Base-by-base conservation (phyloP, 64 coral and sea anemone species). In the Montipora capricornis region DNA sequence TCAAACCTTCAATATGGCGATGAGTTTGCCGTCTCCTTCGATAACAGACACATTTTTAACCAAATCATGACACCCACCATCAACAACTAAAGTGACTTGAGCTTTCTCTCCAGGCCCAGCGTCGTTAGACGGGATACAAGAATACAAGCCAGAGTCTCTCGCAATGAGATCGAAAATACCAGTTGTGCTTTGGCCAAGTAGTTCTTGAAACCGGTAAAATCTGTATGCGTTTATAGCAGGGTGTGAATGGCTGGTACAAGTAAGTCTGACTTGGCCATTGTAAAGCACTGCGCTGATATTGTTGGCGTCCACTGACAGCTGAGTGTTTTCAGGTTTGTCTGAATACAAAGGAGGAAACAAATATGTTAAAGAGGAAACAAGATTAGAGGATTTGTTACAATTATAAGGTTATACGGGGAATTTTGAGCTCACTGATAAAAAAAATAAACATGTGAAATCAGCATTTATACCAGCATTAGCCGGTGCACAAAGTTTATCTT, bases 311-410 rank as follows among this genome's bases (percentile, higher is more conserved):
- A 50, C 45, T 49, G 15, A 15, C 11, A 78, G 15, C 46, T 78
- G 76, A 6, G 76, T 78, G 16, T 78, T 49, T 49, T 78, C 76
- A 52, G 76, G 76, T n/a, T 78, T 78, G 47, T 78, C 76, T 78
- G 16, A 49, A 19, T 67, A 67, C 37, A 37, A 71, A 71, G 20
- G 20, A 71, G 10, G 4, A 20, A 71, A 20, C 4, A 20, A 71
- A 71, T 71, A 12, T 4, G 68, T 5, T 22, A 6, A 5, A 71
- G 5, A 20, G 20, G 5, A n/a, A 9, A 71, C 20, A 15, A 19
- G 6, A 67, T 67, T 15, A 71, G 4, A 71, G 19, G 6, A 71
- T 24, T 5, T 71, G 3, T 12, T 57, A 57, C 61, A 64, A 64
- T 14, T 4, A 64, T 14, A 55, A 64, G 61, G 37, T 37, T 64